A percentile compares a stretch with the other conserved stretches of the same genome.
These are phyloP conservation scores for Epirrhoe alternata DNA, from an alignment of 2,888 invertebrate genomes.

Conservation along the genomic window DNA sequence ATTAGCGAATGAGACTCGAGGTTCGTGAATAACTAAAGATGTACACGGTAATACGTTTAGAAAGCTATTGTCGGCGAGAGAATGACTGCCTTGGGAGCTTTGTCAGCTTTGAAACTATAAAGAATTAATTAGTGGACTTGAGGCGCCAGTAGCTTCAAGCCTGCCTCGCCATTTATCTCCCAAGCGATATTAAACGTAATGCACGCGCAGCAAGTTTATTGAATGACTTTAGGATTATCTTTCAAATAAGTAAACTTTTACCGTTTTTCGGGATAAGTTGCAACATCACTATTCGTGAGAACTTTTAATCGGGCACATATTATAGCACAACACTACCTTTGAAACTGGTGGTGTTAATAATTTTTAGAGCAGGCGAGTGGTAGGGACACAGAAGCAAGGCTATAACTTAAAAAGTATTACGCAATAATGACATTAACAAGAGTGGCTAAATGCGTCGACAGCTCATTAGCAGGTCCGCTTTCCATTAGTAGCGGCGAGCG, in stretches of 20 bases:
- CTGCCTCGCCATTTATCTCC: no score
- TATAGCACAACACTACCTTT: neutral
- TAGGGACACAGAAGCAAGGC: neutral
- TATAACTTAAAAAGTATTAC: neutral
- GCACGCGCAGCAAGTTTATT: no score
- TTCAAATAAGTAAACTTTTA: no score
- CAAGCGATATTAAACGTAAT: no score
- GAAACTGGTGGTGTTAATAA: no score
- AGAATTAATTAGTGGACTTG: neutral
- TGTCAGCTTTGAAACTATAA: neutral
- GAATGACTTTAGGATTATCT: no score
- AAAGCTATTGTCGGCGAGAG: neutral
- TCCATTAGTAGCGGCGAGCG: neutral
- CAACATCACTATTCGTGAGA: conserved; percentile 1
- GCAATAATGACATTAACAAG: neutral
- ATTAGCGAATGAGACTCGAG: conserved; percentile 7
- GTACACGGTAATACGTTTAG: conserved; percentile 4
- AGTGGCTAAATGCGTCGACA: neutral
- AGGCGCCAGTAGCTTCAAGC: neutral
- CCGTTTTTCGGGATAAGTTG: neutral
- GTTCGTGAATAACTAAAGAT: neutral
- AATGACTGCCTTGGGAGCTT: neutral
- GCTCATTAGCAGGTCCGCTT: neutral
- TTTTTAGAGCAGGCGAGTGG: no score
- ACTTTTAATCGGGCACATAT: neutral